A percentile compares a stretch with the other conserved stretches of the same genome.
These are phyloP conservation scores for Marmota monax DNA, from an alignment of 2,113 vertebrate species.

Conservation along the genomic window DNA sequence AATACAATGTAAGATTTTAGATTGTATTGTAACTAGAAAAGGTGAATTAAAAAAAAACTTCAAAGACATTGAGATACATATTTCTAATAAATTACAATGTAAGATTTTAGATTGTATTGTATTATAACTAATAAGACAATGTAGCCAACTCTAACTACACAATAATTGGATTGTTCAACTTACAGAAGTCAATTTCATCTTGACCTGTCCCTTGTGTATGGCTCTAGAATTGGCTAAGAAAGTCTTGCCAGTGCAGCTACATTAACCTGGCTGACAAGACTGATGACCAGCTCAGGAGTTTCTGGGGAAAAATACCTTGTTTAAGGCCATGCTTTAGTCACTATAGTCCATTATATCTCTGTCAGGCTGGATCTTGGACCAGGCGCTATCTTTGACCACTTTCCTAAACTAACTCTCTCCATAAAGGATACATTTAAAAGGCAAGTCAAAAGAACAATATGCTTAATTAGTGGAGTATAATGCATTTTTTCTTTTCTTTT, in stretches of 20 bases:
- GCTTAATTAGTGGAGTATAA: not conserved
- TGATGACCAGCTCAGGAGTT: not conserved
- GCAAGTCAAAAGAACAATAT: not conserved
- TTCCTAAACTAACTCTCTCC: not conserved
- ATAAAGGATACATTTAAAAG: not conserved
- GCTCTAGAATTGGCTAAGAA: conserved; percentile 6
- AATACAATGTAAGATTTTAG: not conserved
- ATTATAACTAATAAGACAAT: not conserved
- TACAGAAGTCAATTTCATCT: not conserved
- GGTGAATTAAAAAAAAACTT: not conserved
- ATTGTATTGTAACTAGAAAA: not conserved
- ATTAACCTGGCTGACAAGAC: not conserved
- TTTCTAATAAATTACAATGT: conserved; percentile 23
- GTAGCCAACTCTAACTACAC: not conserved
- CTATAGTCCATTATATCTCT: not conserved
- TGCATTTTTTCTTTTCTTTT: not conserved
- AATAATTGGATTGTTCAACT: not conserved
- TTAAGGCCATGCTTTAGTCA: not conserved
- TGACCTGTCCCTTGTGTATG: not conserved
- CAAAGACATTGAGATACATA: not conserved
- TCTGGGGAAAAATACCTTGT: not conserved
- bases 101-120: not conserved
- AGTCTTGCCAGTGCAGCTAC: not conserved
- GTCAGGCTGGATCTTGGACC: not conserved
- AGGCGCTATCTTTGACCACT: not conserved